Evolutionary conservation across 2,113 vertebrate species (phyloP).

Genomic region (Pituophis catenifer): DNA sequence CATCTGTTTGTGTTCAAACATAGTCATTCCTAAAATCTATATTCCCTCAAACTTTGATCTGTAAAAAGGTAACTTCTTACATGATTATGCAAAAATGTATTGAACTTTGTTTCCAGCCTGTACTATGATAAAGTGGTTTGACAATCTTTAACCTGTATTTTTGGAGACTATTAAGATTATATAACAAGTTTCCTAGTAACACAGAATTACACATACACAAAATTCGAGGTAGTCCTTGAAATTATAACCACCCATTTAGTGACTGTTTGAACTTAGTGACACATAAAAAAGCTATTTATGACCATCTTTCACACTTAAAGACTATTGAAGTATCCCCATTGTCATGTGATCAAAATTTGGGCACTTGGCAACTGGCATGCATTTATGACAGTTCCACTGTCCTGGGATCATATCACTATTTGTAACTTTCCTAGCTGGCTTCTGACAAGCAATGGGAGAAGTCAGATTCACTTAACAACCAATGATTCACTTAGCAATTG

Average conservation of each 20-base stretch:
- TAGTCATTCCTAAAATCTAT: background rate
- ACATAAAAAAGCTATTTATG: background rate
- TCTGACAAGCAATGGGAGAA: background rate
- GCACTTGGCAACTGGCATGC: background rate
- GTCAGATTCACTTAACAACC: background rate
- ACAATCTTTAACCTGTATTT: background rate
- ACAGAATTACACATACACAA: background rate
- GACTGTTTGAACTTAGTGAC: background rate
- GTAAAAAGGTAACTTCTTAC: background rate
- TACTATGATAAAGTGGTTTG: background rate
- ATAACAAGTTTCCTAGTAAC: background rate
- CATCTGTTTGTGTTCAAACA: background rate
- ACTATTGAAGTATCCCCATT: background rate
- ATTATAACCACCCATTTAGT: background rate
- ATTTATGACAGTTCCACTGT: background rate
- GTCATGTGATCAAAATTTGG: background rate
- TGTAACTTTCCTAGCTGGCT: background rate
- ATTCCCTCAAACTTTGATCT: background rate
- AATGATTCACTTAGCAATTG: background rate
- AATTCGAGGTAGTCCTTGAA: background rate
- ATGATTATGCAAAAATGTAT: background rate
- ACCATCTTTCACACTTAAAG: background rate
- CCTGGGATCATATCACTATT: background rate
- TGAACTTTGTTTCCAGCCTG: background rate
- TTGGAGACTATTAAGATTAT: background rate